These are phyloP conservation scores for Prionace glauca DNA, from an alignment of 2,797 vertebrate species.

Conservation along the genomic window DNA sequence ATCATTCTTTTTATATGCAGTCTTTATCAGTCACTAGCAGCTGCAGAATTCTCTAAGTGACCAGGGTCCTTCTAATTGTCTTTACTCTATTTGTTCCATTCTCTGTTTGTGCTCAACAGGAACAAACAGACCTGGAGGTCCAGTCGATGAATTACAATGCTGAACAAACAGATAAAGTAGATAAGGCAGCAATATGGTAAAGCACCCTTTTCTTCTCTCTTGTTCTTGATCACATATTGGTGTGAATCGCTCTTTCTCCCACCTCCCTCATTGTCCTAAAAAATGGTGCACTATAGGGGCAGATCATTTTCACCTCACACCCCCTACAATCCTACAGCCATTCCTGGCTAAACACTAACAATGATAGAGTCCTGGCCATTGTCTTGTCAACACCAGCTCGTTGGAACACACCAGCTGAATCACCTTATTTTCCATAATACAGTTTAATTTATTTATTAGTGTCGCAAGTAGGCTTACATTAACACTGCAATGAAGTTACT, in stretches of 20 bases:
- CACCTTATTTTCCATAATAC: background rate
- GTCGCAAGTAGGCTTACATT: too few relatives aligned
- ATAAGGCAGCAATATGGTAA: conserved; percentile 1
- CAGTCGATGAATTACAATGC: background rate
- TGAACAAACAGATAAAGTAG: background rate
- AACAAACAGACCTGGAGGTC: background rate
- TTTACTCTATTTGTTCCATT: background rate
- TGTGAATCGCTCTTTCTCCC: background rate
- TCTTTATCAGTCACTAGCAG: background rate
- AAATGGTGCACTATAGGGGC: background rate
- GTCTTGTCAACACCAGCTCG: background rate
- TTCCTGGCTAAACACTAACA: background rate
- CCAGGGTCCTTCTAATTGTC: background rate
- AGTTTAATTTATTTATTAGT: background rate
- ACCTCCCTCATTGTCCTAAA: too few relatives aligned
- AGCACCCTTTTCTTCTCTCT: background rate
- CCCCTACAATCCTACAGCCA: background rate
- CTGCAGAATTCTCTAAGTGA: background rate
- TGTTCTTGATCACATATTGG: background rate
- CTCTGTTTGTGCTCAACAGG: conserved; percentile 14
- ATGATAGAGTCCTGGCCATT: background rate
- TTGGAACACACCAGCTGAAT: background rate
- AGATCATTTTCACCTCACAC: background rate
- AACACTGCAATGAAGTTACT: too few relatives aligned
- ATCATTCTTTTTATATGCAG: background rate